Evolutionary conservation across 2,888 invertebrate genomes (phyloP).

Genomic region (Noctua fimbriata): DNA sequence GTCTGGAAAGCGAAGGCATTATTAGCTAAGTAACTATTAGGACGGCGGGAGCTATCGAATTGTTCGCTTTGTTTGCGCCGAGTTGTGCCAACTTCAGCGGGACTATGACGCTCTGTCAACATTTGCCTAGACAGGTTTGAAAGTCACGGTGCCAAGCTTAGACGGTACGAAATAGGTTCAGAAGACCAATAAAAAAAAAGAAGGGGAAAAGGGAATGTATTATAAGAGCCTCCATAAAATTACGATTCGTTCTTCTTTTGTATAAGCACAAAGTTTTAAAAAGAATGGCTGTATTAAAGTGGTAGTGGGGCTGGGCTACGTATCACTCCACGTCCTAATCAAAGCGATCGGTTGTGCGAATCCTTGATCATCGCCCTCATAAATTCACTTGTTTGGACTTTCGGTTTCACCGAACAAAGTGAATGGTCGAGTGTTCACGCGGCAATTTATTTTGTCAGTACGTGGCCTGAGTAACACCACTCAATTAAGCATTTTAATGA

Average conservation of each 20-base stretch:
- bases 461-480: background rate
- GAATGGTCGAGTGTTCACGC: background rate
- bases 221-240: background rate
- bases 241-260: background rate
- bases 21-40: slow-evolving; percentile 50
- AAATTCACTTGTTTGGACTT: background rate
- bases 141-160: slow-evolving; percentile 22
- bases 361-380: background rate
- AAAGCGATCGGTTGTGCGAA: background rate
- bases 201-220: background rate
- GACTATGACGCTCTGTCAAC: slow-evolving; percentile 48
- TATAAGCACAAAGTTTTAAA: background rate
- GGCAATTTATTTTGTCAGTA: background rate
- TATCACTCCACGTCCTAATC: background rate
- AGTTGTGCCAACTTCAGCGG: slow-evolving; percentile 38
- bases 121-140: slow-evolving; percentile 52
- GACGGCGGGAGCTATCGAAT: slow-evolving; percentile 38
- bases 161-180: background rate
- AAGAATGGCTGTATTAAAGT: background rate
- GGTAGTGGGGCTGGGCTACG: background rate
- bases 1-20: slow-evolving; percentile 29
- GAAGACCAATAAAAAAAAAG: background rate
- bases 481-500: background rate
- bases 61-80: slow-evolving; percentile 56
- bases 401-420: background rate